Evolutionary conservation across 1,140 invertebrate species (phyloP), one percentile per base, ranked within the genome.

Genomic region (Leptopilina clavipes): DNA sequence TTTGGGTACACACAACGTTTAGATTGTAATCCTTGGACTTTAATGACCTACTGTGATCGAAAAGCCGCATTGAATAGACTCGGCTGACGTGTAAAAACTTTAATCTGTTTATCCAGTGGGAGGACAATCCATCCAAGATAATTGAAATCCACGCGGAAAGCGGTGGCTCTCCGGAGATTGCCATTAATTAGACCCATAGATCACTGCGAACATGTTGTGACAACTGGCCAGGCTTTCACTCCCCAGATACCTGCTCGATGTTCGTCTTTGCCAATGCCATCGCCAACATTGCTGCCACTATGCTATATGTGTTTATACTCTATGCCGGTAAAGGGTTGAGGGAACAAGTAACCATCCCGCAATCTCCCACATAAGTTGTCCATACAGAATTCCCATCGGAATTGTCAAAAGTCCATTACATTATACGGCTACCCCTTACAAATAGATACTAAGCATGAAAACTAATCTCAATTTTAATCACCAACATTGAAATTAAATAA

Each of bases 171-270:
- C 81, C 72, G 79, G 85, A 83, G 84, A 85, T 84, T 81, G 79
- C 81, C 83, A 87, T 87, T 87, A 87, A 87, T 87, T 87, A 86
- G 82, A 85, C 72, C 80, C 80, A 87, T 87, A 86, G 84, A 87
- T 87, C 85, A 85, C 78, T 78, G 72, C 75, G 74, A 71, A 71
- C 76, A 78, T 79, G 76, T 83, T 84, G 83, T 84, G 85, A 86
- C 85, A 86, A 86, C 77, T 79, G 75, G 77, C 80, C 80, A 77
- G 77, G 78, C 84, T 81, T 65, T 76, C 80, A 77, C 44, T 73
- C 59, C 74, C 56, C n/a, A n/a, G 75, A 14, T 78, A 76, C 72
- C 71, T 72, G 72, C 79, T 83, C 76, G 78, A 82, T 72, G 72
- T 77, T 83, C 77, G 78, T 84, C 81, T 81, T 76, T 82, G 56